A percentile compares a stretch with the other conserved stretches of the same genome.
Evolutionary conservation across 2,797 vertebrate genomes (phyloP).

Genomic region (Acanthurus leucopareius): DNA sequence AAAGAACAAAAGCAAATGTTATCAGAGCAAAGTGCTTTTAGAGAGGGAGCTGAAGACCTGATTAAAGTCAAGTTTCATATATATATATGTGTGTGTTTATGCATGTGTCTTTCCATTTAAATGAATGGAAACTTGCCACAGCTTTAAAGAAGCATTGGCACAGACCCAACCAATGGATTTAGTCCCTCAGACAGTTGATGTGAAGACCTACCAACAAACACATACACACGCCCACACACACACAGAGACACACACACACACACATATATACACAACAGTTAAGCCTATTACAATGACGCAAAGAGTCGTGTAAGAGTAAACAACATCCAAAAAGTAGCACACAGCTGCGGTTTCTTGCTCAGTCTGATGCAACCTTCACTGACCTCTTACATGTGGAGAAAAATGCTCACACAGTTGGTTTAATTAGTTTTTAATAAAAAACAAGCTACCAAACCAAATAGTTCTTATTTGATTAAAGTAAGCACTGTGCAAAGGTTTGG

Average conservation of each 20-base stretch:
- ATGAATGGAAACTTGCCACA: constrained; percentile 14
- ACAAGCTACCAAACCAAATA: not conserved
- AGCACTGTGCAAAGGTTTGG: not conserved
- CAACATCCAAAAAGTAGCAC: constrained; percentile 47
- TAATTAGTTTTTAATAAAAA: not conserved
- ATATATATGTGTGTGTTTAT: constrained; percentile 4
- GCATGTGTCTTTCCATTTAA: constrained; percentile 3
- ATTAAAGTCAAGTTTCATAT: constrained; percentile 11
- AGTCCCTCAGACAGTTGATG: constrained; percentile 46
- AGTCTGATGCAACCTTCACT: constrained; percentile 19
- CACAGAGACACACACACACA: constrained; percentile 23
- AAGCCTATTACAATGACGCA: constrained; percentile 68
- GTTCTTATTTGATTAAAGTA: not conserved
- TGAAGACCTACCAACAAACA: constrained; percentile 29
- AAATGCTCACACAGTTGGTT: not conserved
- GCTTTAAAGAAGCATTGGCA: constrained; percentile 54
- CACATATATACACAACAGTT: constrained; percentile 24
- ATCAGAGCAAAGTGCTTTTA: constrained; percentile 36
- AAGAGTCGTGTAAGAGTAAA: constrained; percentile 32
- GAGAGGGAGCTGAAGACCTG: not conserved
- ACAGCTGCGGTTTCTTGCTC: constrained; percentile 42
- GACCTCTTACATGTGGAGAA: constrained; percentile 11
- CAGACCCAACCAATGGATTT: constrained; percentile 31
- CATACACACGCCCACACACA: constrained; percentile 13
- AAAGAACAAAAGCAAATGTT: constrained; percentile 40